Evolutionary conservation across 2,888 invertebrate genomes (phyloP), one percentile per base, ranked within the genome.

Genomic region (Lasioglossum leucozonium): DNA sequence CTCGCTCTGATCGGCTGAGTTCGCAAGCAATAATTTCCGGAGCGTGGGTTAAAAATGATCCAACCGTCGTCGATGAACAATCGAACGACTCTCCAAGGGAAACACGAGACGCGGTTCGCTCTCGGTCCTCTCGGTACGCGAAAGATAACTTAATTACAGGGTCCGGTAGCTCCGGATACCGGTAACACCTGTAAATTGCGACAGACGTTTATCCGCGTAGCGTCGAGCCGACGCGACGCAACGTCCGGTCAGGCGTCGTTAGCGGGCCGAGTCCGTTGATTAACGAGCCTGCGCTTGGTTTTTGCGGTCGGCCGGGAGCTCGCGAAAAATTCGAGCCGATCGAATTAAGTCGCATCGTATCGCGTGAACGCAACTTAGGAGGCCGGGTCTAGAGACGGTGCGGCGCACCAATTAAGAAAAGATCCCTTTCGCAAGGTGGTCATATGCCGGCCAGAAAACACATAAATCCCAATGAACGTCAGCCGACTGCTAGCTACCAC

Each of bases 391-490:
- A 18, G 44, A 55, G 72, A 69, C 42, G 30, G 72, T 42, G 16
- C 62, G 30, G 62, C 62, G 58, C 51, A 76, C 74, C 81, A 88
- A 88, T 88, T 88, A 85, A 88, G 79, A 86, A 82, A 62, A 51
- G 81, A 77, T 73, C 71, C 72, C 51, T 87, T 79, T 81, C 89
- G 87, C 84, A 84, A 88, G 62, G 72, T 18, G 77, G 72, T 78
- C 84, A 65, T 76, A 79, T 42, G 85, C 74, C 73, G 73, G 42
- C 72, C 67, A 76, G 75, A 85, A 84, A 84, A 80, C 78, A 82
- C 84, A 87, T 89, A 90, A 90, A 89, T 90, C 82, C 77, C 79
- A 79, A 84, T 76, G 86, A 81, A 79, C 78, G 86, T 82, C 85
- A 76, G 58, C 69, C 37, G 44, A 30, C 77, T 10, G n/a, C 22